phyloP scores from a whole-genome alignment of 2,888 invertebrate genomes.

The Meiosimyza decipiens region DNA sequence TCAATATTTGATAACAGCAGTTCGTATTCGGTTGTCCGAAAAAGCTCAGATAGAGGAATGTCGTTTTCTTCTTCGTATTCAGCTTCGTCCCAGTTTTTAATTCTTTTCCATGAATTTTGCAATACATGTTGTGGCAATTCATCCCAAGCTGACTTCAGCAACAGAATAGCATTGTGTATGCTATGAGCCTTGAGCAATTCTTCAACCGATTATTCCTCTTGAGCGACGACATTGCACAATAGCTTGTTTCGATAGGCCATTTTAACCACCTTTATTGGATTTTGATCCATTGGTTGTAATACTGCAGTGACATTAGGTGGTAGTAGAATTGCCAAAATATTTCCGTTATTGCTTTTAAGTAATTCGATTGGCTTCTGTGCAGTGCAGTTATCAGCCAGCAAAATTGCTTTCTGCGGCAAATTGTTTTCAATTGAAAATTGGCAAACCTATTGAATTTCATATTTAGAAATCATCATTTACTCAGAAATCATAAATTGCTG shows the following conservation, averaged over 20 bases:
- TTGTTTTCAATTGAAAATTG: no score
- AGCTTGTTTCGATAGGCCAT: constrained; percentile 19
- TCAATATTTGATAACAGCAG: no score
- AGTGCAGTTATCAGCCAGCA: no score
- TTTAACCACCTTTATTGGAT: constrained; percentile 17
- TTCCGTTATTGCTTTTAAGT: no score
- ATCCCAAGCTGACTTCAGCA: constrained; percentile 27
- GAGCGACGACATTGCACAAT: constrained; percentile 26
- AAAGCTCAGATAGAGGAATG: constrained; percentile 15
- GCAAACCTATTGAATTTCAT: no score
- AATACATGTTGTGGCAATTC: constrained; percentile 21
- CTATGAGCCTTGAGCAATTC: constrained; percentile 18
- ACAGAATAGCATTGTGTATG: constrained; percentile 26
- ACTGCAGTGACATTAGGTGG: no score
- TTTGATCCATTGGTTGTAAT: constrained; percentile 31
- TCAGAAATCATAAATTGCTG: no score
- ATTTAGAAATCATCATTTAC: no score
- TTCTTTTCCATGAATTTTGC: constrained; percentile 30
- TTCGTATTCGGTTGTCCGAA: no score
- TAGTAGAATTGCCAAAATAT: no score
- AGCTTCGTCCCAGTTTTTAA: constrained; percentile 23
- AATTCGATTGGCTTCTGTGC: no score
- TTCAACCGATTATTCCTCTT: constrained; percentile 26
- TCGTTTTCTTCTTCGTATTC: constrained; percentile 13
- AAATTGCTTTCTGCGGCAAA: no score